Evolutionary conservation across 2,113 vertebrate species (phyloP), one percentile per base, ranked within the genome.

Genomic region (Balaeniceps rex): DNA sequence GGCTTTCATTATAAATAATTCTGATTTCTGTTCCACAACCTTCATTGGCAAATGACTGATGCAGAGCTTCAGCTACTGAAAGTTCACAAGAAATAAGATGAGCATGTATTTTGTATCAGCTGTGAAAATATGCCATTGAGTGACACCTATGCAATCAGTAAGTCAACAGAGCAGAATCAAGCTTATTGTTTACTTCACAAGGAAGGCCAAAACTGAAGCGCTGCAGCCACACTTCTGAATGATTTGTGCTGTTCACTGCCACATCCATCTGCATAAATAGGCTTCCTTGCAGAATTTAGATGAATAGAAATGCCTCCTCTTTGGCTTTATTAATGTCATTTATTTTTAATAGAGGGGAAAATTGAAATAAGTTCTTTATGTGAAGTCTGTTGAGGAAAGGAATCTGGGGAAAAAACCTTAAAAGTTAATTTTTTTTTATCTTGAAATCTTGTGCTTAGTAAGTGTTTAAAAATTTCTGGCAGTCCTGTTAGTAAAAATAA

Each of bases 401-500:
- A 94, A 97, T 97, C 96, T 91, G 54, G 97, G 96, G 92, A 84
- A 95, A 95, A 95, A 97, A 96, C 83, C 95, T 97, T 97, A 74
- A 85, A 97, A 96, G 91, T 94, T 96, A 77, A n/a, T 86, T 94
- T 91, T 97, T 77, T 95, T 77, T 55, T 26, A 96, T 96, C 96
- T 91, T 89, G 94, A 96, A 95, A 97, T 97, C 95, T 97, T 93
- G 93, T 97, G 93, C 94, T 96, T 97, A 95, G 91, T 97, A 97
- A 97, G 95, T 97, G 94, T 97, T 97, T 96, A 97, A 97, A 97
- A 97, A 94, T 94, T 97, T 97, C 95, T 97, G 96, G 94, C 97
- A 97, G 87, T 94, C 96, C 95, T 96, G 94, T 96, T 97, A 97
- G 96, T 97, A 97, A 97, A 97, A 96, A 96, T 97, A 97, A 97